Percentiles rank a stretch among this genome's conserved stretches.
Evolutionary conservation across 2,888 invertebrate species (phyloP).

Genomic region (Lithophane ornitopus): DNA sequence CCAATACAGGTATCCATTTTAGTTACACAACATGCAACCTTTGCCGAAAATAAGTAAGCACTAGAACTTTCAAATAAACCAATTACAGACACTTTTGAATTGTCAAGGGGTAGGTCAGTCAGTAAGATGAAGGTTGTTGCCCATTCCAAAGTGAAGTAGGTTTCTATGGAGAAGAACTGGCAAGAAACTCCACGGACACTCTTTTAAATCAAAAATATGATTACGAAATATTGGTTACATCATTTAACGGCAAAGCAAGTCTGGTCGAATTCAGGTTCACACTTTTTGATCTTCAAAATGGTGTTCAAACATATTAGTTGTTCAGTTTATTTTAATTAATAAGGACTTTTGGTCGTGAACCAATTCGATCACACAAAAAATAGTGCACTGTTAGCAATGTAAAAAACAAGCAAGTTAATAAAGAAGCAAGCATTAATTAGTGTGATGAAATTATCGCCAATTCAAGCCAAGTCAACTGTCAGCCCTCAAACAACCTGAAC

Average conservation of each 20-base stretch:
- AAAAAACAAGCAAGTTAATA: conserved; percentile 31
- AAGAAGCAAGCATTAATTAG: conserved; percentile 35
- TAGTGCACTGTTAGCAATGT: conserved; percentile 5
- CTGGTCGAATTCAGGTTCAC: conserved; percentile 11
- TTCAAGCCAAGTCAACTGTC: conserved; percentile 46
- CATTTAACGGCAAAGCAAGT: neutral
- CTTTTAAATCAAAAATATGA: neutral
- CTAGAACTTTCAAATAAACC: neutral
- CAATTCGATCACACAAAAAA: conserved; percentile 23
- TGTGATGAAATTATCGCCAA: conserved; percentile 43
- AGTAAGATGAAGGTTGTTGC: too few relatives aligned
- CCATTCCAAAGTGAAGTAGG: too few relatives aligned
- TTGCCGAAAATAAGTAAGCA: neutral
- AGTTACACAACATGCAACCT: neutral
- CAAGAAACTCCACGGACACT: neutral
- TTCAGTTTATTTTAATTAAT: too few relatives aligned
- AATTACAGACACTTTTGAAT: neutral
- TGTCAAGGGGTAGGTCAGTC: too few relatives aligned
- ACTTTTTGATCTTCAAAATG: neutral
- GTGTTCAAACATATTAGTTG: neutral
- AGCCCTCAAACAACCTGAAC: conserved; percentile 65
- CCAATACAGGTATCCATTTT: neutral
- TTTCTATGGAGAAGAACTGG: neutral
- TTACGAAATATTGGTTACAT: neutral
- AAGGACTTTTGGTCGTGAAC: neutral